These are phyloP conservation scores for Toxostoma redivivum DNA, from an alignment of 2,113 vertebrate species.

Conservation along the genomic window DNA sequence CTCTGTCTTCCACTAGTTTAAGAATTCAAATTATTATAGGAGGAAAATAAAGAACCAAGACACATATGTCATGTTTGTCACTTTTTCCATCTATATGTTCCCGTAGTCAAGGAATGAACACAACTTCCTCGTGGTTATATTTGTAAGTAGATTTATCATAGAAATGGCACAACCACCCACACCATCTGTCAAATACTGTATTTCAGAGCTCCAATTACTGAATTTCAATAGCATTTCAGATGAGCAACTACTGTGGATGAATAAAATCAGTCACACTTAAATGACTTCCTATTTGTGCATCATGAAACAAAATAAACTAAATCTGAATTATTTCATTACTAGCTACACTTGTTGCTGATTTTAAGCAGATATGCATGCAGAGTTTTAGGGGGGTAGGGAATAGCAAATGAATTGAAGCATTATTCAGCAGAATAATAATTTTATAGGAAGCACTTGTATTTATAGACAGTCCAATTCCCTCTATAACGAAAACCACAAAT, in stretches of 20 bases:
- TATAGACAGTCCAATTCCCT: background rate
- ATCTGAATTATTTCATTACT: constrained; percentile 38
- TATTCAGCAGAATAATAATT: constrained; percentile 22
- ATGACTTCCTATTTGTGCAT: constrained; percentile 45
- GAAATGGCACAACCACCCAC: constrained; percentile 41
- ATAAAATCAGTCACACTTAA: constrained; percentile 41
- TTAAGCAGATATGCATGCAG: background rate
- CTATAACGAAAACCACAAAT: background rate
- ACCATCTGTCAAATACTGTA: constrained; percentile 36
- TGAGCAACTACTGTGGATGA: constrained; percentile 15
- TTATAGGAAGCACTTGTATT: background rate
- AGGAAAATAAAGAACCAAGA: constrained; percentile 19
- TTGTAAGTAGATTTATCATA: constrained; percentile 46
- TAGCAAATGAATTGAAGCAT: background rate
- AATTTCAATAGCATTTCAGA: constrained; percentile 45
- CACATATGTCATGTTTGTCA: background rate
- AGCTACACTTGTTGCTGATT: background rate
- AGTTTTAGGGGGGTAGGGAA: background rate
- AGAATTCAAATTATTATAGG: constrained; percentile 1
- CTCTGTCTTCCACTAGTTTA: background rate
- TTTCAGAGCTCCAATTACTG: constrained; percentile 45
- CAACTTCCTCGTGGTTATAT: constrained; percentile 7
- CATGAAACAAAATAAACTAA: constrained; percentile 27
- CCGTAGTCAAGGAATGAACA: constrained; percentile 7
- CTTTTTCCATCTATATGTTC: constrained; percentile 8